Evolutionary conservation across 2,113 vertebrate genomes (phyloP).

Genomic region (Rhinolophus sinicus): DNA sequence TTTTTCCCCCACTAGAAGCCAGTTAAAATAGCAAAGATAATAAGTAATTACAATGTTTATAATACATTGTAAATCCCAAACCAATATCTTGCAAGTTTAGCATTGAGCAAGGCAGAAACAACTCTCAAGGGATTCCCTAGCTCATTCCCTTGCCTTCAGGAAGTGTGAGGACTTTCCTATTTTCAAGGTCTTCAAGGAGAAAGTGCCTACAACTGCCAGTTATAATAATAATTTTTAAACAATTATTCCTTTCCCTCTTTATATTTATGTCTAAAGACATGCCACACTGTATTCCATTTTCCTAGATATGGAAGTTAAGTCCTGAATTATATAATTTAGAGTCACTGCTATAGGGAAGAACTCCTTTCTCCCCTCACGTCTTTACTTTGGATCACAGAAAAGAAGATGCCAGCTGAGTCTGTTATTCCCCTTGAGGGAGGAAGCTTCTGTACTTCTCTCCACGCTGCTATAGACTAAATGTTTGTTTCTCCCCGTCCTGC

Average conservation of each 20-base stretch:
- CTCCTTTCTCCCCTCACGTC: neutral
- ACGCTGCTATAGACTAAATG: neutral
- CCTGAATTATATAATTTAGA: neutral
- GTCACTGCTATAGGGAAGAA: neutral
- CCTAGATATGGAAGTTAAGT: neutral
- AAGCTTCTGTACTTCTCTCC: neutral
- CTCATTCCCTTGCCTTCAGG: neutral
- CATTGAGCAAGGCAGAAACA: neutral
- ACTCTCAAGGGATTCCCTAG: neutral
- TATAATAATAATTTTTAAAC: neutral
- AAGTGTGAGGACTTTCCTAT: neutral
- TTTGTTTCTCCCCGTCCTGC: neutral
- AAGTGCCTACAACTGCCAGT: neutral
- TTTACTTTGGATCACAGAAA: neutral
- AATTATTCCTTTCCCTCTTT: neutral
- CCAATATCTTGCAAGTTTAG: neutral
- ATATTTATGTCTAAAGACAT: neutral
- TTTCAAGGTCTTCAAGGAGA: neutral
- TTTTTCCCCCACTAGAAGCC: neutral
- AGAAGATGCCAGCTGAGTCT: neutral
- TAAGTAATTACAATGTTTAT: constrained; percentile 6
- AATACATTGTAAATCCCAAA: neutral
- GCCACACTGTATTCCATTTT: neutral
- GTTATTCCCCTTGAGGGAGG: neutral
- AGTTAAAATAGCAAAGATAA: constrained; percentile 23